phyloP scores from a whole-genome alignment of 2,888 invertebrate genomes.

The Agrenia bidenticulata region DNA sequence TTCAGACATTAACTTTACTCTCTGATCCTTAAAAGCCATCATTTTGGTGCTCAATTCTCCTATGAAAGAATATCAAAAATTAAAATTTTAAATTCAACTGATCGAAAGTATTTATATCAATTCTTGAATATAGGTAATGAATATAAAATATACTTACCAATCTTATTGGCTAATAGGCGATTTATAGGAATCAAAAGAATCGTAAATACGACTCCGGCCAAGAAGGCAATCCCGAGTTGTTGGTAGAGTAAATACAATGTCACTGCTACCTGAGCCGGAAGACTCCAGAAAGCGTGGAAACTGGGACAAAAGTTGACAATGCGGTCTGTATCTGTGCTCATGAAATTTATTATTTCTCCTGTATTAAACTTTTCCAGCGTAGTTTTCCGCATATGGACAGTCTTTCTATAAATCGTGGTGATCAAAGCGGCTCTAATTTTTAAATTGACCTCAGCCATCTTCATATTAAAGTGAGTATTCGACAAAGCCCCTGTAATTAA shows the following conservation, averaged over 20 bases:
- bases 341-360: constrained; percentile 92
- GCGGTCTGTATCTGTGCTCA: constrained; percentile 94
- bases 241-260: constrained; percentile 63
- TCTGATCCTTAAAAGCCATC: constrained; percentile 86
- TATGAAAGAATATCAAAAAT: too few relatives aligned
- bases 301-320: constrained; percentile 94
- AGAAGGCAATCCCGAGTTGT: constrained; percentile 86
- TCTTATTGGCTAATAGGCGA: constrained; percentile 82
- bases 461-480: constrained; percentile 86
- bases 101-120: neutral
- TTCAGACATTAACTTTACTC: constrained; percentile 85
- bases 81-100: neutral
- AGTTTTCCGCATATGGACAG: constrained; percentile 60
- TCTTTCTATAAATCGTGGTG: constrained; percentile 76
- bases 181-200: constrained; percentile 89
- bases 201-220: constrained; percentile 86
- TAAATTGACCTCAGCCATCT: constrained; percentile 76
- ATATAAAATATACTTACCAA: constrained; percentile 61
- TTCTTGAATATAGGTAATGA: neutral
- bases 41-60: constrained; percentile 69
- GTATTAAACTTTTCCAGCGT: constrained; percentile 60
- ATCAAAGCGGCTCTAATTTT: constrained; percentile 85
- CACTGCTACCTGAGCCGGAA: constrained; percentile 38
- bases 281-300: constrained; percentile 94
- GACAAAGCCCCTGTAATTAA: constrained; percentile 67